These are phyloP conservation scores for Epinephelus lanceolatus DNA, from an alignment of 2,113 vertebrate species.

Conservation along the genomic window DNA sequence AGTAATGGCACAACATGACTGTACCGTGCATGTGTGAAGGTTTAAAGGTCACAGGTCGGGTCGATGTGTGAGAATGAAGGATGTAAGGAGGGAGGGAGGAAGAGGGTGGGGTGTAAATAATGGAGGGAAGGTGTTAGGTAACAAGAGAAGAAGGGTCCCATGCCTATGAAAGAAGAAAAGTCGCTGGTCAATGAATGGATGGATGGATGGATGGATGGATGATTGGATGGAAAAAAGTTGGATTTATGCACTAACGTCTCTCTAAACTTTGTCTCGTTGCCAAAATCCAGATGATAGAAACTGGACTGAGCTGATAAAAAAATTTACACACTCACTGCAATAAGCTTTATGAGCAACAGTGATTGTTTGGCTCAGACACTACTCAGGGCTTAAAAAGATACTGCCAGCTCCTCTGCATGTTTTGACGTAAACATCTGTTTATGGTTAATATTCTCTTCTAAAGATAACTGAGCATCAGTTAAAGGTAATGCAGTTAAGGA, in stretches of 20 bases:
- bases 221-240: neutral
- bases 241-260: neutral
- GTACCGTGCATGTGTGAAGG: constrained; percentile 20
- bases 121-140: constrained; percentile 5
- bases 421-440: neutral
- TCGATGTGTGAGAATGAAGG: neutral
- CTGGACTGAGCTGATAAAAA: neutral
- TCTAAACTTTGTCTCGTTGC: neutral
- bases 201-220: neutral
- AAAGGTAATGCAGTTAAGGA: too few species aligned
- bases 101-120: neutral
- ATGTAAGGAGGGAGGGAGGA: neutral
- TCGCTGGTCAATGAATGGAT: neutral
- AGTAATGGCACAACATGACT: constrained; percentile 20
- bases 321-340: neutral
- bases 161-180: neutral
- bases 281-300: constrained; percentile 1
- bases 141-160: neutral
- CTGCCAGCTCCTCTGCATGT: neutral
- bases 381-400: neutral
- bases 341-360: neutral
- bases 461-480: neutral
- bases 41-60: neutral
- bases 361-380: neutral
- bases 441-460: neutral